A percentile compares a stretch with the other conserved stretches of the same genome.
Conservation (phyloP, 2,113 vertebrate species). For the Aplodontia rufa region DNA sequence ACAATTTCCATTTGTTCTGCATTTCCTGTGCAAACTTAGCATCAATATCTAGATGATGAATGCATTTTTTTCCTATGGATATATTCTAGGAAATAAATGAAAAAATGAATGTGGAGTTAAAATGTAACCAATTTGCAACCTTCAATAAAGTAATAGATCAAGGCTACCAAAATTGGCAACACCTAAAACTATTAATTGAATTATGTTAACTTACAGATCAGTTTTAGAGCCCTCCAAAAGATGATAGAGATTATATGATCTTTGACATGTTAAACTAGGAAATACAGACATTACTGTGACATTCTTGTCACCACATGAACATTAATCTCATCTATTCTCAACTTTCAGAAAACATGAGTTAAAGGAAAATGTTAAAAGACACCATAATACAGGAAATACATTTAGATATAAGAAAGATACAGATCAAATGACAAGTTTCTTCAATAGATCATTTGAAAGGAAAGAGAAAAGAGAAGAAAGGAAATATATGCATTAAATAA, state of each 20-base stretch:
- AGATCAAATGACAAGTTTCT: not conserved
- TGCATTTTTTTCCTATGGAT: not conserved
- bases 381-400: not conserved
- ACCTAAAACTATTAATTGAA: not conserved
- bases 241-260: not conserved
- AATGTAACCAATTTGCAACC: not conserved
- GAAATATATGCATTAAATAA: not conserved
- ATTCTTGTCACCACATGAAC: not conserved
- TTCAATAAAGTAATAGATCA: not conserved
- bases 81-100: slow-evolving; percentile 4
- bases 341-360: slow-evolving; percentile 1
- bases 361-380: not conserved
- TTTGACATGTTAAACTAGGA: not conserved
- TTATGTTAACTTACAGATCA: not conserved
- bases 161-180: not conserved
- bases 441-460: not conserved
- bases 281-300: not conserved
- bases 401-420: not conserved
- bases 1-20: not conserved
- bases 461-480: not conserved
- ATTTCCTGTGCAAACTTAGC: not conserved
- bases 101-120: not conserved
- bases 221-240: not conserved
- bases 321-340: not conserved
- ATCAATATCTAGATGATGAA: not conserved